Evolutionary conservation across 1,140 invertebrate genomes (phyloP), one percentile per base, ranked within the genome.

Genomic region (Nomia melanderi): DNA sequence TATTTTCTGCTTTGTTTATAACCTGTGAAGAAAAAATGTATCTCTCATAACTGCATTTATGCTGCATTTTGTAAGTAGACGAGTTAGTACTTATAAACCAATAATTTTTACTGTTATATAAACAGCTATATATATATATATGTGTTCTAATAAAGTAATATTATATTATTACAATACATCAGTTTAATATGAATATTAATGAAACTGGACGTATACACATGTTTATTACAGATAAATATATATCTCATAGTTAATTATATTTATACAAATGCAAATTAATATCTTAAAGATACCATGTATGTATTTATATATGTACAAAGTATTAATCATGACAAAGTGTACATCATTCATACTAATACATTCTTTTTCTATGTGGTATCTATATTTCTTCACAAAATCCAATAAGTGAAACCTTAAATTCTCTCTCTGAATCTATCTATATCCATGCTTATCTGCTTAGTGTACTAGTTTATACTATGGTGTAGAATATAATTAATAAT

Each of bases 331-430:
- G 36, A 59, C 17, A 65, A 23, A 41, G 1, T 54, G 3, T 36
- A 31, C 14, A 71, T 77, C 44, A 71, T 54, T 77, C 71, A 70
- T 53, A 39, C 23, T n/a, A 44, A 44, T 72, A 47, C 25, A 23
- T 9, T 29, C 56, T 78, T 47, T 82, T 31, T 62, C 64, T 39
- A 54, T 66, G 44, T 74, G 76, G 39, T 78, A 25, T 36, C 27
- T 79, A 50, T 82, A 83, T 79, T 63, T 69, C 57, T 74, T 54
- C 41, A 29, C 57, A 62, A 82, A 66, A 87, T 88, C 81, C 87
- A 88, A 86, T 88, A 88, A 89, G 78, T 81, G 82, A 88, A 89
- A 87, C 85, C 82, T 86, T 87, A 89, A 88, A 88, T 85, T 87
- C 9, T 81, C 69, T 79, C 57, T 78, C 11, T 27, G 39, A 39